Conservation (phyloP, 2,797 vertebrate genomes). For the Threskiornis aethiopicus region DNA sequence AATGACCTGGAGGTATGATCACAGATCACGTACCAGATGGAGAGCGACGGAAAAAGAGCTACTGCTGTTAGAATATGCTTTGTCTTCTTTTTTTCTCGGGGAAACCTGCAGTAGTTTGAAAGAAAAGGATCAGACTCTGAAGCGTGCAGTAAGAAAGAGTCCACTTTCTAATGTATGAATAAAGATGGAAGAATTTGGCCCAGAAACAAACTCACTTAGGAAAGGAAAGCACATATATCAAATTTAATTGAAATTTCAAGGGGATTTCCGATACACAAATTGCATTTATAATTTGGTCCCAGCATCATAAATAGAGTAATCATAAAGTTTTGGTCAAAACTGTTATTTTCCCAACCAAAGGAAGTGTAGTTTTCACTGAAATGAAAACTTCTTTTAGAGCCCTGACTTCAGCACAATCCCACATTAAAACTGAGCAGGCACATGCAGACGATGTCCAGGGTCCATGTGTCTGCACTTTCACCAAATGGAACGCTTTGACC, state of each 20-base stretch:
- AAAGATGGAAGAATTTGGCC: neutral
- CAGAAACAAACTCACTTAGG: neutral
- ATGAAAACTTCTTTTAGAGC: neutral
- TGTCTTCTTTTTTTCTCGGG: neutral
- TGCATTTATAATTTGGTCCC: neutral
- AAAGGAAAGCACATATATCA: neutral
- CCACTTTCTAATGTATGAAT: neutral
- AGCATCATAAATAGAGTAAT: neutral
- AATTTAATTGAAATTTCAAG: slow-evolving; percentile 8
- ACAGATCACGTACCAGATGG: slow-evolving; percentile 25
- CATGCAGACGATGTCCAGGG: neutral
- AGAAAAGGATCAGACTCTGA: neutral
- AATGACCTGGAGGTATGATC: slow-evolving; percentile 41
- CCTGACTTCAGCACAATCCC: neutral
- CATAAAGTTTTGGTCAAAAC: neutral
- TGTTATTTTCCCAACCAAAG: neutral
- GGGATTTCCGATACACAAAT: neutral
- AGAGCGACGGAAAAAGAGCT: neutral
- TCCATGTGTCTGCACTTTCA: neutral
- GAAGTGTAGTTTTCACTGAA: neutral
- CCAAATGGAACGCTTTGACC: neutral
- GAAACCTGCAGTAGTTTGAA: neutral
- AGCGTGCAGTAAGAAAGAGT: neutral
- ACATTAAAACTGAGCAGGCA: neutral
- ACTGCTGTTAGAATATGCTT: neutral